Percentiles rank a stretch among this genome's conserved stretches.
Evolutionary conservation across 35 echinoderm and acorn worm species (phyloP).

Genomic region (Heliocidaris tuberculata): DNA sequence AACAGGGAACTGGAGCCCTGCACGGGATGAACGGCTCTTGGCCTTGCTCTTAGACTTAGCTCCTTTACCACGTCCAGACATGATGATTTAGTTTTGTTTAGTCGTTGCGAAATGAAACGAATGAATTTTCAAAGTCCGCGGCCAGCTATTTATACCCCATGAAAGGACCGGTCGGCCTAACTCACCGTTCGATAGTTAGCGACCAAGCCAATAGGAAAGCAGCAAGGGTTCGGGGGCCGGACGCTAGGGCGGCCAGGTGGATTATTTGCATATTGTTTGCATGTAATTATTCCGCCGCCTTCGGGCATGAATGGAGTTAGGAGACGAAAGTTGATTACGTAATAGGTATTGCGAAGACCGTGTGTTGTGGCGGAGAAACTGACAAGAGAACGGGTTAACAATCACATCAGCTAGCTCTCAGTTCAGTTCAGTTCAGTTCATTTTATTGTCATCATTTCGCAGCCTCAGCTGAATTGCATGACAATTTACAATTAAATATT

Average conservation of each 20-base stretch:
- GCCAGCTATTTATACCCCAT: constrained; percentile 7
- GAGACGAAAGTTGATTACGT: background rate
- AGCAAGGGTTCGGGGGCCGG: background rate
- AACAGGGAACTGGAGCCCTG: constrained; percentile 81
- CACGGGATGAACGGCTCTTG: constrained; percentile 66
- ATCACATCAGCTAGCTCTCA: no score
- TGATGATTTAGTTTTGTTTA: constrained; percentile 9
- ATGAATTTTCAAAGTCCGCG: background rate
- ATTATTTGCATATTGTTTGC: background rate
- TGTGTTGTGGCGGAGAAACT: background rate
- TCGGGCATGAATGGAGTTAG: background rate
- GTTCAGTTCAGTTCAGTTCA: no score
- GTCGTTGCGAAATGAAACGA: constrained; percentile 17
- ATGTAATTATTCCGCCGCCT: background rate
- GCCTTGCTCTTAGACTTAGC: constrained; percentile 49
- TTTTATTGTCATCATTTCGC: no score
- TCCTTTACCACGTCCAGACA: constrained; percentile 82
- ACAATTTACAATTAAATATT: no score
- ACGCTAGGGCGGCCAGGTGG: background rate
- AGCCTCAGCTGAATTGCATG: no score
- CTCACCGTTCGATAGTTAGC: background rate
- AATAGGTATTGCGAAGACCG: background rate
- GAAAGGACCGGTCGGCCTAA: background rate
- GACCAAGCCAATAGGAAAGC: background rate
- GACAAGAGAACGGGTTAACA: no score